Conservation (phyloP, 2,113 vertebrate species). For the Mormoops blainvillei region DNA sequence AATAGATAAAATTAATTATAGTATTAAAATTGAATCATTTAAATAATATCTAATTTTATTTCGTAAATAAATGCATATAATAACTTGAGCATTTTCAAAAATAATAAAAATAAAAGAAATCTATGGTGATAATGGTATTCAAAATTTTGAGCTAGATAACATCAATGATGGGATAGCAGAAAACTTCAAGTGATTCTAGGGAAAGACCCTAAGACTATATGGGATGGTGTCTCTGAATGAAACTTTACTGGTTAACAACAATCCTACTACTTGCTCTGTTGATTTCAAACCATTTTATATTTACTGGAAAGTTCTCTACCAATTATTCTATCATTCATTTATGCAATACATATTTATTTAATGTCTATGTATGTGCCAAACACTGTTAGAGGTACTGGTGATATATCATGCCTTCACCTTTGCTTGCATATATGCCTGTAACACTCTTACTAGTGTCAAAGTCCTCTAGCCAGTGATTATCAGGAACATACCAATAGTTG, state of each 20-base stretch:
- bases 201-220: not conserved
- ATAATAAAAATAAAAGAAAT: slow-evolving; percentile 35
- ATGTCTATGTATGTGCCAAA: not conserved
- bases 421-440: not conserved
- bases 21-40: too few relatives aligned
- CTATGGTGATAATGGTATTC: not conserved
- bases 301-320: not conserved
- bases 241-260: not conserved
- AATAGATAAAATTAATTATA: too few relatives aligned
- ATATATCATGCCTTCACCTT: not conserved
- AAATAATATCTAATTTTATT: too few relatives aligned
- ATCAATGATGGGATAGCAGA: not conserved
- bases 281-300: not conserved
- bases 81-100: too few relatives aligned
- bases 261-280: not conserved
- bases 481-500: not conserved
- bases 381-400: not conserved
- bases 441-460: not conserved
- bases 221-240: not conserved
- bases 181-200: not conserved
- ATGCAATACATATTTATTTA: not conserved
- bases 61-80: too few relatives aligned
- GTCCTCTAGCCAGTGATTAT: not conserved
- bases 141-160: not conserved
- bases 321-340: not conserved